Evolutionary conservation across 2,113 vertebrate genomes (phyloP).

Genomic region (Talpa occidentalis): DNA sequence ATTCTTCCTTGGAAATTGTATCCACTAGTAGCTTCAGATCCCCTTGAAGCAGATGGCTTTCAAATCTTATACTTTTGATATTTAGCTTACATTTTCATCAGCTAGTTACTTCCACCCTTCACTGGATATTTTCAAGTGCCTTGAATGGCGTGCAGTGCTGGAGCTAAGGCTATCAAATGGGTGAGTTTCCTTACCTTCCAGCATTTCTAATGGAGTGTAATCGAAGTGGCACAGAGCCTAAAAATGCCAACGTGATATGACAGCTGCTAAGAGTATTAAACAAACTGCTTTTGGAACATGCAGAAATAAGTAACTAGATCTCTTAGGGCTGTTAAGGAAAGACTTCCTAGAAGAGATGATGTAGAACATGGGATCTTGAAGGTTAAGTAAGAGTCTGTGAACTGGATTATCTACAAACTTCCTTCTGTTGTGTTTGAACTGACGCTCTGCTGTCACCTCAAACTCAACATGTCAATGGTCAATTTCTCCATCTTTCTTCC

Average conservation of each 20-base stretch:
- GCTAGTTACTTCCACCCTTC: not conserved
- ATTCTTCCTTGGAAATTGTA: not conserved
- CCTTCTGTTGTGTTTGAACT: not conserved
- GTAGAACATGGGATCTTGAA: not conserved
- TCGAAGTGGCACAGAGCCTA: not conserved
- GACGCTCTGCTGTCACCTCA: not conserved
- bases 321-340: not conserved
- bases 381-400: not conserved
- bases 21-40: not conserved
- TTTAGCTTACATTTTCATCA: not conserved
- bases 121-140: not conserved
- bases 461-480: not conserved
- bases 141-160: not conserved
- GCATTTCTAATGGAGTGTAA: not conserved
- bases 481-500: not conserved
- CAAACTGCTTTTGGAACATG: not conserved
- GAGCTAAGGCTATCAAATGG: not conserved
- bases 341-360: not conserved
- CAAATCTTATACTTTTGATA: not conserved
- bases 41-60: not conserved
- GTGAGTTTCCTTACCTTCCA: not conserved
- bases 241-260: not conserved
- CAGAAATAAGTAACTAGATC: not conserved
- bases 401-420: not conserved
- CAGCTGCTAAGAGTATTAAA: not conserved